These are phyloP conservation scores for Tragopan temminckii DNA, from an alignment of 2,797 vertebrate genomes.

Conservation along the genomic window DNA sequence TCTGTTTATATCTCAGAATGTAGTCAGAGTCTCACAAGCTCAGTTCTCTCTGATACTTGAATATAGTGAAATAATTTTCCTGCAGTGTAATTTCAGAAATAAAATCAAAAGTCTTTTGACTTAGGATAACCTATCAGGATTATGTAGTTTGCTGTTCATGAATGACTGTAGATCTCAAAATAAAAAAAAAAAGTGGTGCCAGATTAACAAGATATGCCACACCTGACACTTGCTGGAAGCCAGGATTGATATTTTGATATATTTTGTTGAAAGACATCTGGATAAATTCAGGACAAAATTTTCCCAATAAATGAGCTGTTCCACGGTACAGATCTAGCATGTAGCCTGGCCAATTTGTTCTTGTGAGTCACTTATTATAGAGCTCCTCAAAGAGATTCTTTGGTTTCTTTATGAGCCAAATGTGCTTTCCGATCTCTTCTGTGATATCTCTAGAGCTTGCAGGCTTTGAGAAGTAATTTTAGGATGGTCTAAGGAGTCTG, in stretches of 20 bases:
- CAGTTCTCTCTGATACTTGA: not conserved
- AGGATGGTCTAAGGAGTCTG: not conserved
- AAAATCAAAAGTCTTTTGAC: not conserved
- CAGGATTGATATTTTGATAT: not conserved
- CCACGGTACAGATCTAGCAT: not conserved
- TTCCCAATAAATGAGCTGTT: not conserved
- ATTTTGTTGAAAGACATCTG: not conserved
- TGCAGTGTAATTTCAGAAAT: not conserved
- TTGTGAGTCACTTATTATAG: not conserved
- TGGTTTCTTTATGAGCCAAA: slow-evolving; percentile 20
- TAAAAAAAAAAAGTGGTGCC: not conserved
- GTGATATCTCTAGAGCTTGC: not conserved
- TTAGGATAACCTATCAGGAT: not conserved
- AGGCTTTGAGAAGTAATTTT: not conserved
- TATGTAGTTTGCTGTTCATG: not conserved
- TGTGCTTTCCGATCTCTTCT: not conserved
- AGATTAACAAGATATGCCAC: not conserved
- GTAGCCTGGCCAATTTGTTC: not conserved
- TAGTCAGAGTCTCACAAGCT: not conserved
- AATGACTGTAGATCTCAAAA: not conserved
- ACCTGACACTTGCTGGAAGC: not conserved
- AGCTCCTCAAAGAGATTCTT: not conserved
- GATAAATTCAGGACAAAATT: not conserved
- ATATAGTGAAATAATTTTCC: not conserved
- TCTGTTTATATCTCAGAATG: not conserved